These are phyloP conservation scores for Megalops cyprinoides DNA, from an alignment of 2,797 vertebrate species.

Conservation along the genomic window DNA sequence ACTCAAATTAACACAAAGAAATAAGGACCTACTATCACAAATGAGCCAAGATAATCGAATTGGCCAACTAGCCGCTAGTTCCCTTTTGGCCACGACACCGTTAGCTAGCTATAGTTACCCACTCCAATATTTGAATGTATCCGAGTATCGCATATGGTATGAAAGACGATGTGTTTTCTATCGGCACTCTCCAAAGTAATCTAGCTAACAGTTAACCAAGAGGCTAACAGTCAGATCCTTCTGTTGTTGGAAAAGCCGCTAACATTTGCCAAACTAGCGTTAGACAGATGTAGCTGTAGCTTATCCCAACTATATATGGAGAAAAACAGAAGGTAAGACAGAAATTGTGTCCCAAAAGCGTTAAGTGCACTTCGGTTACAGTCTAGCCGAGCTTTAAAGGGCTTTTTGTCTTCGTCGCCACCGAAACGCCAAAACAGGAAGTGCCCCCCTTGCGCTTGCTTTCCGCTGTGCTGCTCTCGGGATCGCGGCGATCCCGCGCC, in stretches of 20 bases:
- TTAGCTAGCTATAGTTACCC: not conserved
- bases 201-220: no score
- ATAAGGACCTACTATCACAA: no score
- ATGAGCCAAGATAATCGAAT: not conserved
- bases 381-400: constrained; percentile 17
- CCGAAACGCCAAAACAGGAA: constrained; percentile 62
- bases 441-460: constrained; percentile 39
- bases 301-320: no score
- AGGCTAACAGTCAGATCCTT: no score
- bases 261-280: no score
- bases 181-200: no score
- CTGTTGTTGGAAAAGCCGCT: no score
- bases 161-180: no score
- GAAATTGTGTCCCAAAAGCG: constrained; percentile 15
- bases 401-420: constrained; percentile 24
- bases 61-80: not conserved
- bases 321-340: not conserved
- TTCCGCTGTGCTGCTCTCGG: constrained; percentile 37
- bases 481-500: constrained; percentile 64
- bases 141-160: no score
- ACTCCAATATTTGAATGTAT: no score
- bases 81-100: not conserved
- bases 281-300: no score
- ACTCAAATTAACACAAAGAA: no score
- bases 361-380: not conserved